These are phyloP conservation scores for cattle (Bos taurus) DNA, from an alignment of 2,113 vertebrate genomes.

Conservation along the genomic window DNA sequence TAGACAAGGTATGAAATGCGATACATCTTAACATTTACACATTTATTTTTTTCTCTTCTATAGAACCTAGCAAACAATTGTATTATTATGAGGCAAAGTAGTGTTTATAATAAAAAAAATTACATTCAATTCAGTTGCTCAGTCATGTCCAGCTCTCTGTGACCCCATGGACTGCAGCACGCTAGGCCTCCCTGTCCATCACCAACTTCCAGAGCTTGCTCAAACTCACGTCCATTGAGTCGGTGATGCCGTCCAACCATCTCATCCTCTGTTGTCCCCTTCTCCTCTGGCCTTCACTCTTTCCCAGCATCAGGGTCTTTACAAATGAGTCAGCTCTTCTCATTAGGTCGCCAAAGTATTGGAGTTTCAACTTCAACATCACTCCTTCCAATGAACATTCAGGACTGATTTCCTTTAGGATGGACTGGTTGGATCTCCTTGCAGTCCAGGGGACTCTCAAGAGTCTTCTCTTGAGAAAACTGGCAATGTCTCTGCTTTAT, in stretches of 20 bases:
- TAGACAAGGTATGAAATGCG: neutral
- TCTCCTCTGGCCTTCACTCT: neutral
- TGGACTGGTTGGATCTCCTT: neutral
- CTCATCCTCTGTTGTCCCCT: neutral
- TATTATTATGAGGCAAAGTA: neutral
- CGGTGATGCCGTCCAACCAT: neutral
- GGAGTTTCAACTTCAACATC: neutral
- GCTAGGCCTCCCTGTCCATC: neutral
- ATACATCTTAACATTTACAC: neutral
- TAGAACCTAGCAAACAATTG: neutral
- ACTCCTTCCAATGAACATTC: neutral
- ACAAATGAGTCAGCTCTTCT: neutral
- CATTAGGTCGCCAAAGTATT: neutral
- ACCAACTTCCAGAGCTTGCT: neutral
- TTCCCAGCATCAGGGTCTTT: neutral
- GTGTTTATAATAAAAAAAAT: neutral
- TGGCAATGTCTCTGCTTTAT: neutral
- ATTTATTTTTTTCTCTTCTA: neutral
- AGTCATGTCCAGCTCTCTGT: neutral
- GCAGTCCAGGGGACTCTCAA: neutral
- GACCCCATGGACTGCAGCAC: neutral
- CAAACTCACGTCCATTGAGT: neutral
- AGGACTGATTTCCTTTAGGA: neutral
- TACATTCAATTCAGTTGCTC: neutral
- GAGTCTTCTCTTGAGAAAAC: neutral